These are phyloP conservation scores for Parnassius apollo DNA, from an alignment of 2,888 invertebrate species.

Conservation along the genomic window DNA sequence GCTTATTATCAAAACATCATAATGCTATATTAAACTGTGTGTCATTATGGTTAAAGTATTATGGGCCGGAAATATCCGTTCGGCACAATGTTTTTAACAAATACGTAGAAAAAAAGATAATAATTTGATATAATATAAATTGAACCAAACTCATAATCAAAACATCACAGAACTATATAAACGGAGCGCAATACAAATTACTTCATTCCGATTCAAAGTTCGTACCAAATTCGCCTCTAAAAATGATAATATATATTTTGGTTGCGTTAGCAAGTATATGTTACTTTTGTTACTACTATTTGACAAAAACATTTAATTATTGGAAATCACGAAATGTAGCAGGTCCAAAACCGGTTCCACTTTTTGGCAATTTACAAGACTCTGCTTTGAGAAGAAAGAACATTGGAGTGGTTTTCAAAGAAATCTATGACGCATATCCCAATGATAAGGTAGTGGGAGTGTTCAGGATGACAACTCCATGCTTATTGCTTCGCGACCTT, in stretches of 20 bases:
- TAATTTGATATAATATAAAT: too few relatives aligned
- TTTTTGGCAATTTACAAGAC: conserved; percentile 52
- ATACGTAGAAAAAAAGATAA: too few relatives aligned
- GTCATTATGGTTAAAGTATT: too few relatives aligned
- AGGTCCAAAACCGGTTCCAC: conserved; percentile 41
- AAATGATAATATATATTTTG: not conserved
- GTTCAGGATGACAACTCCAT: conserved; percentile 49
- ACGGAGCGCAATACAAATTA: not conserved
- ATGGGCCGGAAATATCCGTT: too few relatives aligned
- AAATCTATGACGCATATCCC: conserved; percentile 45
- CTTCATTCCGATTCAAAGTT: not conserved
- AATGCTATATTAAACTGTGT: too few relatives aligned
- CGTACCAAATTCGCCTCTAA: not conserved
- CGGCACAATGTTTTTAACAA: too few relatives aligned
- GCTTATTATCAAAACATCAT: too few relatives aligned
- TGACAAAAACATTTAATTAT: conserved; percentile 43
- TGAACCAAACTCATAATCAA: too few relatives aligned
- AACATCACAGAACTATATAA: not conserved
- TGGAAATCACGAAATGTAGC: conserved; percentile 48
- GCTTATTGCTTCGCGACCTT: conserved; percentile 50
- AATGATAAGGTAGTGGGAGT: conserved; percentile 56
- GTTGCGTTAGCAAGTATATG: not conserved
- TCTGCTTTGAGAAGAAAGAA: conserved; percentile 38
- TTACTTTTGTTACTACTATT: conserved; percentile 38
- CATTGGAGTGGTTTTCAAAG: conserved; percentile 35